A percentile compares a stretch with the other conserved stretches of the same genome.
These are phyloP conservation scores for Sarcophilus harrisii DNA, from an alignment of 2,797 vertebrate genomes.

Conservation along the genomic window DNA sequence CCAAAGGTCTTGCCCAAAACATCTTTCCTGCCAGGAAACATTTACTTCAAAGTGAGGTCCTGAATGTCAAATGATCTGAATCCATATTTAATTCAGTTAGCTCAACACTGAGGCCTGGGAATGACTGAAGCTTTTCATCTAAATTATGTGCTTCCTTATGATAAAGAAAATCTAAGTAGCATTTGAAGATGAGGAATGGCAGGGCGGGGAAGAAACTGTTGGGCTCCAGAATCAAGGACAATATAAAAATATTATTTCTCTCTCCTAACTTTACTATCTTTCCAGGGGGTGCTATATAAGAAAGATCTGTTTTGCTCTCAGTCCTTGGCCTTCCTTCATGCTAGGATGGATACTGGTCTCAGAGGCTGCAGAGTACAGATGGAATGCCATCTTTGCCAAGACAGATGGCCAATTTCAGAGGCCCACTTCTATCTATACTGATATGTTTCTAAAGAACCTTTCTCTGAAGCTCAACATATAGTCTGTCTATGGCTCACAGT, in stretches of 20 bases:
- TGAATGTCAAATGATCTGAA: slow-evolving; percentile 62
- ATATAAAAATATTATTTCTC: slow-evolving; percentile 43
- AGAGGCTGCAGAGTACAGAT: slow-evolving; percentile 61
- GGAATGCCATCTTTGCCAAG: slow-evolving; percentile 63
- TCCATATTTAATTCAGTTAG: slow-evolving; percentile 47
- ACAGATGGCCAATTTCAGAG: slow-evolving; percentile 67
- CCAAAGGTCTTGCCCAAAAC: slow-evolving; percentile 71
- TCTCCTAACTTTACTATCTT: slow-evolving; percentile 40
- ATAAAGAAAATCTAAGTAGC: slow-evolving; percentile 43
- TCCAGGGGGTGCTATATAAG: slow-evolving; percentile 24
- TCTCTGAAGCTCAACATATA: slow-evolving; percentile 51
- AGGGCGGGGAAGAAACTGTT: slow-evolving; percentile 33
- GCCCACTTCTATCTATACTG: slow-evolving; percentile 59
- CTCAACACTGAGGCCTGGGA: slow-evolving; percentile 32
- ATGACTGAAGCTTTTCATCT: slow-evolving; percentile 51
- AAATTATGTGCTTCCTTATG: slow-evolving; percentile 44
- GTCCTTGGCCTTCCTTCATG: background rate
- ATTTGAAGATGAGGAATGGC: background rate
- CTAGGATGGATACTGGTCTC: slow-evolving; percentile 46
- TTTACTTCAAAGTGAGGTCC: slow-evolving; percentile 56
- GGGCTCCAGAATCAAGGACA: slow-evolving; percentile 56
- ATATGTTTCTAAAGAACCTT: slow-evolving; percentile 70
- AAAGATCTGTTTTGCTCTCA: slow-evolving; percentile 26
- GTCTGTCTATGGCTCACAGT: slow-evolving; percentile 49
- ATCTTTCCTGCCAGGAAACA: slow-evolving; percentile 59